Conservation (phyloP, 2,113 vertebrate species). For the Hippopotamus amphibius region DNA sequence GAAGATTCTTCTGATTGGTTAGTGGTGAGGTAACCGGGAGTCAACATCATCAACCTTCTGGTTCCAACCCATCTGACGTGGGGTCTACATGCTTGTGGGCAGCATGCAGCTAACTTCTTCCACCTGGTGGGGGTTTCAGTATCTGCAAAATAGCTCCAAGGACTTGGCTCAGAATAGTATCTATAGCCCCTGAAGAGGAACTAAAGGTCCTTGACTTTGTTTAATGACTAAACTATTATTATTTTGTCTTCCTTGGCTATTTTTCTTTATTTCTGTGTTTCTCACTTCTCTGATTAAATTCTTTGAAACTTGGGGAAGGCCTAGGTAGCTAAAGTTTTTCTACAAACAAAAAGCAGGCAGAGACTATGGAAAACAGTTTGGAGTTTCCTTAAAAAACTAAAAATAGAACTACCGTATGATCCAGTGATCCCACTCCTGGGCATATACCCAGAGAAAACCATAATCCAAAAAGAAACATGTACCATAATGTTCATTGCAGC, state of each 20-base stretch:
- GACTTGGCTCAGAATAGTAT: not conserved
- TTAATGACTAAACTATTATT: not conserved
- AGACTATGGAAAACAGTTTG: no score
- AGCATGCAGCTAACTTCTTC: not conserved
- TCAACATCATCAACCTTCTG: not conserved
- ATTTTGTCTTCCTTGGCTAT: not conserved
- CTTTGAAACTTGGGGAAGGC: not conserved
- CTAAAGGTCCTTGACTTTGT: not conserved
- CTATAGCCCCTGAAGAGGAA: not conserved
- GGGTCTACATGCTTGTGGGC: not conserved
- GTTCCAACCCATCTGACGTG: not conserved
- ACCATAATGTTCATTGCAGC: no score
- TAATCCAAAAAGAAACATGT: no score
- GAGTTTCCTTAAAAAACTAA: no score
- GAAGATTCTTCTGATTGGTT: not conserved
- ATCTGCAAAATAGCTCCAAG: not conserved
- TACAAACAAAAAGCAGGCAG: not conserved
- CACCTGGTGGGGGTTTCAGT: not conserved
- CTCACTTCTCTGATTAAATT: not conserved
- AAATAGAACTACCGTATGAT: no score
- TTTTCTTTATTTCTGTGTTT: not conserved
- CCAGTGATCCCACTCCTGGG: no score
- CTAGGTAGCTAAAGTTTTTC: not conserved
- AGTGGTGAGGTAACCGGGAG: not conserved
- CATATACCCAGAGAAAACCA: no score